phyloP scores from a whole-genome alignment of 2,797 vertebrate species.

The Percopsis omiscomaycus region DNA sequence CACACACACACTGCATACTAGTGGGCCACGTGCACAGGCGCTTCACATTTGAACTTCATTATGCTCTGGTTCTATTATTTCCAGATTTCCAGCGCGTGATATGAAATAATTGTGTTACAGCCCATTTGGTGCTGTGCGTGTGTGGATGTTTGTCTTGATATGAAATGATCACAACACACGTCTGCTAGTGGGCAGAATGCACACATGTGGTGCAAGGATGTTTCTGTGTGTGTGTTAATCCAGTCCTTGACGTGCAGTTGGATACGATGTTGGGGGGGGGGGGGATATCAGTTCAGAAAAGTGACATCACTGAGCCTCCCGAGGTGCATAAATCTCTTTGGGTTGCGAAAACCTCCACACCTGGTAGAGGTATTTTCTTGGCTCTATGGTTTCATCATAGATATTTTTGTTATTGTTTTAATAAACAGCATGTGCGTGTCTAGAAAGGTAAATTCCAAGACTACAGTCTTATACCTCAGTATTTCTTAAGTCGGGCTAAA shows the following conservation, averaged over 20 bases:
- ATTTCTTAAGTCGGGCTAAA: too few relatives aligned
- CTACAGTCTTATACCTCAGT: too few relatives aligned
- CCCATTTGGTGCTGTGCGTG: slow-evolving; percentile 66
- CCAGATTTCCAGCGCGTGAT: slow-evolving; percentile 76
- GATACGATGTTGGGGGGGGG: too few relatives aligned
- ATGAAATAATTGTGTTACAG: slow-evolving; percentile 66
- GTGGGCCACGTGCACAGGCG: slow-evolving; percentile 51
- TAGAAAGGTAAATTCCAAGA: too few relatives aligned
- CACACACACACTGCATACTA: slow-evolving; percentile 3
- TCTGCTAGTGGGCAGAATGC: slow-evolving; percentile 53
- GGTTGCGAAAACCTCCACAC: background rate
- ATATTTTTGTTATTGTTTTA: background rate
- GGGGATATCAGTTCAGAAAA: too few relatives aligned
- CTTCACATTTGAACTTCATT: slow-evolving; percentile 72
- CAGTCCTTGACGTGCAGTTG: slow-evolving; percentile 41
- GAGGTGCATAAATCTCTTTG: too few relatives aligned
- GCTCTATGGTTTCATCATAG: background rate
- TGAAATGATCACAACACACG: slow-evolving; percentile 62
- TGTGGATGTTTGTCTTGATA: slow-evolving; percentile 68
- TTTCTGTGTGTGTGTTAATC: slow-evolving; percentile 43
- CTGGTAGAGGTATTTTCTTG: background rate
- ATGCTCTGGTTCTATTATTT: slow-evolving; percentile 66
- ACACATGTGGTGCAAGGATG: slow-evolving; percentile 64
- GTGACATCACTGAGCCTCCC: too few relatives aligned
- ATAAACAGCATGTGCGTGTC: background rate